Evolutionary conservation across 2,113 vertebrate genomes (phyloP).

Genomic region (Oophaga pumilio): DNA sequence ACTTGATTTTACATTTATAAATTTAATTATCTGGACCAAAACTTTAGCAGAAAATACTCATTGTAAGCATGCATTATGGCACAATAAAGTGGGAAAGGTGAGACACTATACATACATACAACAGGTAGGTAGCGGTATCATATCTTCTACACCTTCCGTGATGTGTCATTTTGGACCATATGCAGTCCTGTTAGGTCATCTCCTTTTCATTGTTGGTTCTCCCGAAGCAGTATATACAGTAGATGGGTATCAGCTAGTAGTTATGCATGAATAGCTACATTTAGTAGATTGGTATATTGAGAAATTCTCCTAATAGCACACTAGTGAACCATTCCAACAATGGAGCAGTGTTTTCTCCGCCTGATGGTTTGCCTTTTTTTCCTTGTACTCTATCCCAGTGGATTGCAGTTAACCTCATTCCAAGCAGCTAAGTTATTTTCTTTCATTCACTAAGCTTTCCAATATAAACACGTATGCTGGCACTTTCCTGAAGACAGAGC

Average conservation of each 20-base stretch:
- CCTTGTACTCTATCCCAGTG: conserved; percentile 16
- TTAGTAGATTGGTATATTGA: conserved; percentile 18
- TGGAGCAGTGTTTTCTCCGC: conserved; percentile 46
- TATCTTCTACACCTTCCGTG: neutral
- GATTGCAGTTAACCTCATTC: conserved; percentile 64
- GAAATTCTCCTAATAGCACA: conserved; percentile 39
- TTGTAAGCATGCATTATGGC: too few species aligned
- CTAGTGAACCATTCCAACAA: conserved; percentile 49
- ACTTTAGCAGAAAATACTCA: too few species aligned
- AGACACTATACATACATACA: too few species aligned
- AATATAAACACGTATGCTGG: conserved; percentile 59
- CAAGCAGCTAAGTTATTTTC: conserved; percentile 56
- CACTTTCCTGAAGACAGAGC: neutral
- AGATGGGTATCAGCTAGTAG: neutral
- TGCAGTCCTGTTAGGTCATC: neutral
- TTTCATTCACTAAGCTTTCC: conserved; percentile 55
- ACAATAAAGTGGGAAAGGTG: too few species aligned
- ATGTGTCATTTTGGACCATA: neutral
- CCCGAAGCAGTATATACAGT: neutral
- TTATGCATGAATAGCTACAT: conserved; percentile 17
- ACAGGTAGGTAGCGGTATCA: too few species aligned
- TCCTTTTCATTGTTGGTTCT: neutral
- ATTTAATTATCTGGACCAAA: too few species aligned
- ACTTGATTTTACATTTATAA: too few species aligned
- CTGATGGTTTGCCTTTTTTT: conserved; percentile 16